A percentile compares a stretch with the other conserved stretches of the same genome.
phyloP scores from a whole-genome alignment of 2,113 vertebrate genomes.

The Porphyrio hochstetteri region DNA sequence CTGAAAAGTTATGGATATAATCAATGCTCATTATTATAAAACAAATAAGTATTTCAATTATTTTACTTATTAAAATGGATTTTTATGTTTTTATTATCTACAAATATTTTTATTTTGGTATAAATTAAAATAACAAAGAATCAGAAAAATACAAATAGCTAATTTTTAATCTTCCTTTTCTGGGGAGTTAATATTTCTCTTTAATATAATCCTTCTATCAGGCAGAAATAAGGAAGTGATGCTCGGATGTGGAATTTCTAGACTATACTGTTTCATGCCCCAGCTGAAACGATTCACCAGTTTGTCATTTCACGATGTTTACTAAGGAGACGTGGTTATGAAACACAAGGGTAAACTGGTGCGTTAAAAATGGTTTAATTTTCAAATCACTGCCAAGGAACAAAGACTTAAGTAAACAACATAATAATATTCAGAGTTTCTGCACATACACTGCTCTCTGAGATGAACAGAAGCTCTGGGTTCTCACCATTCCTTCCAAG shows the following conservation, averaged over 20 bases:
- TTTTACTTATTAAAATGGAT: background rate
- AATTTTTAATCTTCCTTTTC: background rate
- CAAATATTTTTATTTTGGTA: too few relatives aligned
- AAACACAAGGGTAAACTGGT: background rate
- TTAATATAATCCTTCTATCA: background rate
- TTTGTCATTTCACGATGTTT: background rate
- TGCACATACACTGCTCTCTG: background rate
- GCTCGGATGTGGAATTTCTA: background rate
- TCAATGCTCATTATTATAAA: background rate
- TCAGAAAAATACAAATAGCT: background rate
- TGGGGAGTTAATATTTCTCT: background rate
- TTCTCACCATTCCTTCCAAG: background rate
- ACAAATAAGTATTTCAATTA: background rate
- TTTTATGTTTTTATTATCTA: background rate
- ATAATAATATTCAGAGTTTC: background rate
- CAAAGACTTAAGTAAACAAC: background rate
- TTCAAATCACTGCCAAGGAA: background rate
- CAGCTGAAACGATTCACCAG: background rate
- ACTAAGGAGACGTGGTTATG: background rate
- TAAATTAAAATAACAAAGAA: background rate
- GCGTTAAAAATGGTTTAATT: background rate
- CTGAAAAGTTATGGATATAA: background rate
- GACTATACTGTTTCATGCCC: background rate
- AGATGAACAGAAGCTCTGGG: background rate
- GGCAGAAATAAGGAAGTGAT: background rate